Evolutionary conservation across 2,113 vertebrate genomes (phyloP).

Genomic region (Ondatra zibethicus): DNA sequence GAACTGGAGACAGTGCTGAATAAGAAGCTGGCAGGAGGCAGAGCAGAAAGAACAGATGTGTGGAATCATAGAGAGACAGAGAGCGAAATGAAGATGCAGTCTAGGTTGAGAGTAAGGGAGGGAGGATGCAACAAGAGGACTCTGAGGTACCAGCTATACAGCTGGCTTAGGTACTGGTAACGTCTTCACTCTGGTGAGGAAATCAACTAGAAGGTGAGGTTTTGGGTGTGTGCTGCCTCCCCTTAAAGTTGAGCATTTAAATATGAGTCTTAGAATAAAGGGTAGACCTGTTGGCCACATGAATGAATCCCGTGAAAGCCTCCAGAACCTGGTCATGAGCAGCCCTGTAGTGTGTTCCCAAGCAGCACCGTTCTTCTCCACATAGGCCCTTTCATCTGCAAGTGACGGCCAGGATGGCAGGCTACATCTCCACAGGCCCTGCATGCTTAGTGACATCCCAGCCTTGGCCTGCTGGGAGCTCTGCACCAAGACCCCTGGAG

Average conservation of each 20-base stretch:
- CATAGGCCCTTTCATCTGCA: background rate
- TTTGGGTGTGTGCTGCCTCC: background rate
- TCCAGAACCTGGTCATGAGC: background rate
- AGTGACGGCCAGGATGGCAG: background rate
- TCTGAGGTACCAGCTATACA: background rate
- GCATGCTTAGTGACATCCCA: background rate
- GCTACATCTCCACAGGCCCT: background rate
- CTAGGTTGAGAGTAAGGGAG: background rate
- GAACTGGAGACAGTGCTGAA: background rate
- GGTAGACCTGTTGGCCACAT: background rate
- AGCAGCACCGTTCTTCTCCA: background rate
- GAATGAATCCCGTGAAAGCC: too few relatives aligned
- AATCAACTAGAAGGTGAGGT: background rate
- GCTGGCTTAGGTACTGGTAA: background rate
- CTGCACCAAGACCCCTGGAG: background rate
- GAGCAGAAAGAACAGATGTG: background rate
- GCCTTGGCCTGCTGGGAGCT: background rate
- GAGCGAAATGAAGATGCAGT: fast-evolving
- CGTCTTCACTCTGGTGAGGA: too few relatives aligned
- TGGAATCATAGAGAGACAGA: background rate
- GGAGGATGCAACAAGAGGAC: background rate
- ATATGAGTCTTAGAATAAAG: background rate
- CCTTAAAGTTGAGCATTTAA: background rate
- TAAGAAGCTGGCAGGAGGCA: background rate
- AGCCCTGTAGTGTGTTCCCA: background rate